Percentiles rank a stretch among this genome's conserved stretches.
Conservation (phyloP, 2,888 invertebrate genomes). For the Listrodromus nycthemerus region DNA sequence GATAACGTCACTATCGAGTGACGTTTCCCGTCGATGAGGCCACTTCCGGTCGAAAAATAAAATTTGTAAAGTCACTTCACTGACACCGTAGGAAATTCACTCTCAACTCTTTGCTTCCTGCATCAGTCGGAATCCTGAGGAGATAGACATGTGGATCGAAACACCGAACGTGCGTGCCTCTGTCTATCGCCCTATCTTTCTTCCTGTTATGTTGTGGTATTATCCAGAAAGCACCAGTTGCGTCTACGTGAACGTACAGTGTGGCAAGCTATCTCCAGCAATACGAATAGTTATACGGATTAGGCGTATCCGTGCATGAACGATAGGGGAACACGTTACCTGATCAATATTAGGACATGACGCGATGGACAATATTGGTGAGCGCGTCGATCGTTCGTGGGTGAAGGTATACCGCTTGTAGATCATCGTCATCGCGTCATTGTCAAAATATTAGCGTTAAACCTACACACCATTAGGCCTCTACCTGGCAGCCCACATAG, state of each 20-base stretch:
- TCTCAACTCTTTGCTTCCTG: no score
- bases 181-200: background rate
- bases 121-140: no score
- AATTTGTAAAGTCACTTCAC: no score
- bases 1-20: no score
- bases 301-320: conserved; percentile 28
- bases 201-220: background rate
- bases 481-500: conserved; percentile 45
- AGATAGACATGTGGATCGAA: no score
- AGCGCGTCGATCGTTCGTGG: conserved; percentile 20
- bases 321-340: conserved; percentile 40
- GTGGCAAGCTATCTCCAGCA: background rate
- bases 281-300: conserved; percentile 18
- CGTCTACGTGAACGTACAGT: conserved; percentile 25
- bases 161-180: no score
- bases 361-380: conserved; percentile 50
- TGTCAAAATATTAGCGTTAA: conserved; percentile 69
- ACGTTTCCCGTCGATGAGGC: no score
- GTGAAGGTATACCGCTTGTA: conserved; percentile 25
- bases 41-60: no score
- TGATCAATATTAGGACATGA: conserved; percentile 40
- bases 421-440: conserved; percentile 66
- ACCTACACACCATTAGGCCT: conserved; percentile 40
- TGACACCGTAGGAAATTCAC: no score
- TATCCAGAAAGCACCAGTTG: conserved; percentile 34